phyloP scores from a whole-genome alignment of 1,140 invertebrate species.

The Paraescarpia echinospica region DNA sequence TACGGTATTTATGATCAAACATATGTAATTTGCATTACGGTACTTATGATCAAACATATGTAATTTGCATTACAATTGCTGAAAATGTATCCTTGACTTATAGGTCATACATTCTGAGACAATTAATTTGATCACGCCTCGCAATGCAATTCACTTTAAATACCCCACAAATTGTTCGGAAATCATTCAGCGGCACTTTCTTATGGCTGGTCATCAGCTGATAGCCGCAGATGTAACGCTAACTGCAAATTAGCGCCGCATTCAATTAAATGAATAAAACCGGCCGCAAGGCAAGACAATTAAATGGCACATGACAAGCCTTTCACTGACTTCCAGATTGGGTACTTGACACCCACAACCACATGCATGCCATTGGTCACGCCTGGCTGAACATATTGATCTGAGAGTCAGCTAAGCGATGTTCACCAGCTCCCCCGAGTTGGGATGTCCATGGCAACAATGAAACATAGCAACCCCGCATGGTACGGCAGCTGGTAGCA shows the following conservation, averaged over 20 bases:
- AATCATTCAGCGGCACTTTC: not conserved
- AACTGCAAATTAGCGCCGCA: not conserved
- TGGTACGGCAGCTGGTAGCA: not conserved
- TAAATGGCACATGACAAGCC: not conserved
- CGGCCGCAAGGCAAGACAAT: not conserved
- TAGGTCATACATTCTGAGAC: no score
- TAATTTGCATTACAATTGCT: not conserved
- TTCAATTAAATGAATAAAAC: not conserved
- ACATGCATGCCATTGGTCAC: not conserved
- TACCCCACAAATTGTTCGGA: not conserved
- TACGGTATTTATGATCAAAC: no score
- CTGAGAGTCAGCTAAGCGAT: not conserved
- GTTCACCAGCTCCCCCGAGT: not conserved
- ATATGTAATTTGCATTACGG: no score
- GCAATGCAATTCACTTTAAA: not conserved
- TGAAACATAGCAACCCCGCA: not conserved
- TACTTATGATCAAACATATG: no score
- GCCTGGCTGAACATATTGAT: not conserved
- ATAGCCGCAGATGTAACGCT: not conserved
- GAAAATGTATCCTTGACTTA: not conserved
- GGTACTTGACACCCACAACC: not conserved
- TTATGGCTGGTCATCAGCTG: not conserved
- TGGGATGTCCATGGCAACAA: not conserved
- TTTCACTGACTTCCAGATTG: not conserved
- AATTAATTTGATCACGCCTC: not conserved